Conservation (phyloP, 2,797 vertebrate genomes). For the Acridotheres tristis region DNA sequence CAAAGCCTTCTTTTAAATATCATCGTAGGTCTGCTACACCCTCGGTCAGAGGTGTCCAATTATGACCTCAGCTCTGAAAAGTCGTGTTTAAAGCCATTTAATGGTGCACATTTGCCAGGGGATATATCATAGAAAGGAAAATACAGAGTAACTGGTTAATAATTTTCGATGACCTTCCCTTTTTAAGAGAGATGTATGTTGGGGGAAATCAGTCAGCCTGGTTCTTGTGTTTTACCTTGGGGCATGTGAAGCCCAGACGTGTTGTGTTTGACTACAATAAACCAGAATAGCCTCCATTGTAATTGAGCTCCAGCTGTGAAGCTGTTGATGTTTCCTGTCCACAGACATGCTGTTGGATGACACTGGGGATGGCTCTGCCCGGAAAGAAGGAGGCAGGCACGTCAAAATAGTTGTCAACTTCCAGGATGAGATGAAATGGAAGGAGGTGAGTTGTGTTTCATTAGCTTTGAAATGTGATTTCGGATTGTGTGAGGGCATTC, state of each 20-base stretch:
- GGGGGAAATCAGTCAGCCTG: neutral
- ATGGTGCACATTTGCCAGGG: slow-evolving; percentile 23
- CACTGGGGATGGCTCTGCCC: slow-evolving; percentile 85
- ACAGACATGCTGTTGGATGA: slow-evolving; percentile 96
- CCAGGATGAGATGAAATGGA: slow-evolving; percentile 86
- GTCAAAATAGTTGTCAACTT: slow-evolving; percentile 94
- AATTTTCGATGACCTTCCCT: slow-evolving; percentile 18
- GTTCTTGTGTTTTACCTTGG: neutral
- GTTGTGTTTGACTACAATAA: neutral
- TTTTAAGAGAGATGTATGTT: neutral
- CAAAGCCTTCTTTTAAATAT: slow-evolving; percentile 53
- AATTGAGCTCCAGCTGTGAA: slow-evolving; percentile 49
- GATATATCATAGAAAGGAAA: neutral
- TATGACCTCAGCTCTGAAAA: slow-evolving; percentile 57
- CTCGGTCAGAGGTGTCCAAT: slow-evolving; percentile 19
- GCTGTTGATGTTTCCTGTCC: slow-evolving; percentile 60
- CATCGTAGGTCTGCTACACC: slow-evolving; percentile 48
- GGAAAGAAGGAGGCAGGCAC: slow-evolving; percentile 92
- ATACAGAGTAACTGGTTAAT: neutral
- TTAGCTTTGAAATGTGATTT: slow-evolving; percentile 13
- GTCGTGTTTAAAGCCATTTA: slow-evolving; percentile 57
- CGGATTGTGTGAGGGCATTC: neutral
- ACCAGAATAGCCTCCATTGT: neutral
- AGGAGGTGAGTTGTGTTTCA: slow-evolving; percentile 83
- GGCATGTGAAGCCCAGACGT: slow-evolving; percentile 6